Evolutionary conservation across 2,797 vertebrate genomes (phyloP).

Genomic region (Poeciliopsis presidionis): DNA sequence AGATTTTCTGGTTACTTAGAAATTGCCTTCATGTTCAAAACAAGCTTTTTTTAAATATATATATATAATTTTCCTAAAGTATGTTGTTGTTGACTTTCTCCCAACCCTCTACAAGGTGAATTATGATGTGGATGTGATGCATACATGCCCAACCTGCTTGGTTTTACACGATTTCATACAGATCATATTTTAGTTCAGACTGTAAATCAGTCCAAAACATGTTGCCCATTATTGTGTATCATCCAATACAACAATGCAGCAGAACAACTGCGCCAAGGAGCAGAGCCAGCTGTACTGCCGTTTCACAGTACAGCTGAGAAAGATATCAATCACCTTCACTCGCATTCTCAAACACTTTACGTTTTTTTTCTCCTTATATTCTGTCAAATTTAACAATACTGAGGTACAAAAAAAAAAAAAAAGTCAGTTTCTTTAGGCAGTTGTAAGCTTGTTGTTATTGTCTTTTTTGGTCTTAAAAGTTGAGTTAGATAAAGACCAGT

Average conservation of each 20-base stretch:
- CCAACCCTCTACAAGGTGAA: background rate
- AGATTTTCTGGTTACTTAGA: constrained; percentile 80
- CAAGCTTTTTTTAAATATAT: background rate
- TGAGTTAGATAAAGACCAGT: background rate
- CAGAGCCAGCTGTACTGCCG: constrained; percentile 19
- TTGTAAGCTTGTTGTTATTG: background rate
- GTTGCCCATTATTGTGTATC: constrained; percentile 35
- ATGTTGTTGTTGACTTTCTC: constrained; percentile 8
- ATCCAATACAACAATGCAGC: constrained; percentile 35
- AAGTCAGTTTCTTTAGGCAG: background rate
- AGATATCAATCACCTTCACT: constrained; percentile 35
- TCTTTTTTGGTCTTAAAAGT: background rate
- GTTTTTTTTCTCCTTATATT: constrained; percentile 39
- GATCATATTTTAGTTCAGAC: constrained; percentile 12
- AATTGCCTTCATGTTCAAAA: constrained; percentile 76
- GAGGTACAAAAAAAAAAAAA: constrained; percentile 8
- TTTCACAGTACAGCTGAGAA: constrained; percentile 28
- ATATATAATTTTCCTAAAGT: constrained; percentile 21
- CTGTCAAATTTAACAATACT: constrained; percentile 38
- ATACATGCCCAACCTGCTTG: background rate
- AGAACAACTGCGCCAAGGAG: constrained; percentile 17
- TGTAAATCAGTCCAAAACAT: constrained; percentile 53
- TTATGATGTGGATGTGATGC: background rate
- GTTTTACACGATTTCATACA: constrained; percentile 23
- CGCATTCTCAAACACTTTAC: constrained; percentile 44